Evolutionary conservation across 2,888 invertebrate species (phyloP), one percentile per base, ranked within the genome.

Genomic region (Plemyria rubiginata): DNA sequence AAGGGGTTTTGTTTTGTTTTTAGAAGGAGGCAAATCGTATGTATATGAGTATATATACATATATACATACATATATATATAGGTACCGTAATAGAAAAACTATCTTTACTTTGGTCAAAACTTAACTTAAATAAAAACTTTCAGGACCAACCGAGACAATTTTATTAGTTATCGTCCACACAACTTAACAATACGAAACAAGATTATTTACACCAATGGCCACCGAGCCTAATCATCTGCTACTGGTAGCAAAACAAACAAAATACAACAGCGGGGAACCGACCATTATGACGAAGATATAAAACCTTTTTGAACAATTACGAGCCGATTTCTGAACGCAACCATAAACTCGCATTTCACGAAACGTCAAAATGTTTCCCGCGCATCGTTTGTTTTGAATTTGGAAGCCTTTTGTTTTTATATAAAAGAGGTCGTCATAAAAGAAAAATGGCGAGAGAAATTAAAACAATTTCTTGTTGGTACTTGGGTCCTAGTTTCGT

Each of bases 141-240:
- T 58, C 52, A 32, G 36, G 45, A 41, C 16, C 16, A 51, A 73
- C 77, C 83, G 73, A 73, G 71, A 78, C 83, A 66, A 69, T 41
- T 63, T 59, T 76, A 43, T 84, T 80, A 73, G 80, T 82, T 79
- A 80, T 76, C 74, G 71, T 55, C 71, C 74, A 76, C 73, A 73
- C 75, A 76, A 75, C 76, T 69, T 77, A 73, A 82, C 72, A 78
- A 75, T 70, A 65, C 61, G 61, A 67, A 61, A 80, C 77, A 80
- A 86, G 80, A 88, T 90, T 89, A 91, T 91, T 90, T 89, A 90
- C 86, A 86, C 83, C 71, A 87, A 89, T 84, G 72, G 85, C 79
- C 61, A 88, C 90, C 90, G 90, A 89, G 86, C 83, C 90, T 83
- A 91, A 92, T 91, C 75, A 90, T 90, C 85, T 82, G 91, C 91